Conservation (phyloP, 2,888 invertebrate genomes). For the Thymelicus sylvestris region DNA sequence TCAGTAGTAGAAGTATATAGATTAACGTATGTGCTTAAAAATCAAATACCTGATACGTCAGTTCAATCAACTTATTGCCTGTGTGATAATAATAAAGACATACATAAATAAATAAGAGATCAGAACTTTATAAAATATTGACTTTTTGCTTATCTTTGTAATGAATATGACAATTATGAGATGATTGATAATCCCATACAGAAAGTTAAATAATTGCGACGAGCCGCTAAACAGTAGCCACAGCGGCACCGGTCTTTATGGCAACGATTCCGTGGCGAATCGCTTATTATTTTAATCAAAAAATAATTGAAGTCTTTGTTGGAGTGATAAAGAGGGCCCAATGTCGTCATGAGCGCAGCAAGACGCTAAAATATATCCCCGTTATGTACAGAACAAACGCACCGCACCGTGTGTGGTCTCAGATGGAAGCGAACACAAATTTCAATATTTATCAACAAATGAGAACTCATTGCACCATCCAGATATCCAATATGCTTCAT, state of each 20-base stretch:
- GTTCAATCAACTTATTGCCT: too few species aligned
- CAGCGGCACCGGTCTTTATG: conserved; percentile 16
- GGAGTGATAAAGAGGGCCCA: conserved; percentile 56
- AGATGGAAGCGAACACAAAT: conserved; percentile 60
- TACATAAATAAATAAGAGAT: neutral
- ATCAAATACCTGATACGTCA: too few species aligned
- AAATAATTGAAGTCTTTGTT: conserved; percentile 65
- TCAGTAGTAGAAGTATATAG: too few species aligned
- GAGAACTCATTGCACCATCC: conserved; percentile 57
- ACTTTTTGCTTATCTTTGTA: neutral
- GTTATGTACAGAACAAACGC: conserved; percentile 54
- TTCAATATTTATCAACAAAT: conserved; percentile 75
- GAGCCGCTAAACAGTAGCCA: conserved; percentile 18
- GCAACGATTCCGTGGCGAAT: conserved; percentile 56
- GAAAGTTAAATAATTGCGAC: conserved; percentile 19
- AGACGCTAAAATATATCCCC: conserved; percentile 65
- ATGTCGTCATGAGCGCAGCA: conserved; percentile 56
- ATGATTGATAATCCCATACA: conserved; percentile 26
- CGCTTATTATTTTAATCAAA: conserved; percentile 71
- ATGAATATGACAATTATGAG: conserved; percentile 29
- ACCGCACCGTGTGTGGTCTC: conserved; percentile 72
- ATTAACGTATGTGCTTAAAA: too few species aligned
- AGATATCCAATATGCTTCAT: conserved; percentile 60
- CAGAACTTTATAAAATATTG: neutral
- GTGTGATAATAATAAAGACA: conserved; percentile 1